These are phyloP conservation scores for Gasterosteus nipponicus DNA, from an alignment of 2,113 vertebrate species.

Conservation along the genomic window DNA sequence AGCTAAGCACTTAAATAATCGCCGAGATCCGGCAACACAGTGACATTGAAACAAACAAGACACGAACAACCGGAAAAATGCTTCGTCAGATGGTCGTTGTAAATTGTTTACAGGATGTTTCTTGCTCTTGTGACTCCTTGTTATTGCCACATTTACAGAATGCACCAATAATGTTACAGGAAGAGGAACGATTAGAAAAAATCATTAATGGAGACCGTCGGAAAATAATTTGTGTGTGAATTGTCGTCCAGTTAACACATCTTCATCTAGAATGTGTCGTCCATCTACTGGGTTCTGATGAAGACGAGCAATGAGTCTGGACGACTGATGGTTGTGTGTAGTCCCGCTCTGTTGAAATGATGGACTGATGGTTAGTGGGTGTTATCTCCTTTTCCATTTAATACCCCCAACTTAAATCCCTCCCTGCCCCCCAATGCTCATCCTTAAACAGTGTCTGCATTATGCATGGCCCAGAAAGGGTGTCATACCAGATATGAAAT, in stretches of 20 bases:
- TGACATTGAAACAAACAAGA: background rate
- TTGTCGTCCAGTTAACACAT: slow-evolving; percentile 36
- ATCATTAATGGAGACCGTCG: too few relatives aligned
- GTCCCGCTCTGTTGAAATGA: slow-evolving; percentile 28
- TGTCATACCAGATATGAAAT: slow-evolving; percentile 75
- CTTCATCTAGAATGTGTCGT: slow-evolving; percentile 16
- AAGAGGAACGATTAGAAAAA: too few relatives aligned
- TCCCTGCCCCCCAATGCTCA: slow-evolving; percentile 33
- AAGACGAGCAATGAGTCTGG: slow-evolving; percentile 19
- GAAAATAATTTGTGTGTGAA: background rate
- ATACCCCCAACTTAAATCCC: slow-evolving; percentile 59
- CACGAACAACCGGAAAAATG: background rate
- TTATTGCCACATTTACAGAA: too few relatives aligned
- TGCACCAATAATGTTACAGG: too few relatives aligned
- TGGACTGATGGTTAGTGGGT: slow-evolving; percentile 38
- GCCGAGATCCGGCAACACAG: background rate
- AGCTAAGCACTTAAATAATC: background rate
- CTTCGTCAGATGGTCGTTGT: background rate
- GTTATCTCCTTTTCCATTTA: slow-evolving; percentile 66
- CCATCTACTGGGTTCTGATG: slow-evolving; percentile 21
- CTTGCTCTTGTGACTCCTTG: too few relatives aligned
- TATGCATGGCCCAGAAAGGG: slow-evolving; percentile 77
- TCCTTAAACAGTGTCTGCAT: slow-evolving; percentile 75
- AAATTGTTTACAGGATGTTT: background rate
- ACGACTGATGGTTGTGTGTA: slow-evolving; percentile 12